Evolutionary conservation across 2,113 vertebrate genomes (phyloP).

Genomic region (Spea multiplicata): DNA sequence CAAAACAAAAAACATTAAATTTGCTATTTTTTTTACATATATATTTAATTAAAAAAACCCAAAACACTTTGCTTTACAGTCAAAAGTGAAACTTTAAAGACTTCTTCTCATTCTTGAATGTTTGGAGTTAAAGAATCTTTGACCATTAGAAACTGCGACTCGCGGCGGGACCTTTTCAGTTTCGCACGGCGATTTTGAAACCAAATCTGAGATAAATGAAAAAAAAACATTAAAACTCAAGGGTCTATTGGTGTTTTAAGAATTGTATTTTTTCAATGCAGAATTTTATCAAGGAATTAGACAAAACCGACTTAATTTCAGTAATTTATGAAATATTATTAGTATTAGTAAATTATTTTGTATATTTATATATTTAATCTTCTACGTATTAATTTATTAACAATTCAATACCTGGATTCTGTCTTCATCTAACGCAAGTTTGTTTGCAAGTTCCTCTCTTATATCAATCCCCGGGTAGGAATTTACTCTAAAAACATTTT

Average conservation of each 20-base stretch:
- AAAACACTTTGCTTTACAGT: constrained; percentile 43
- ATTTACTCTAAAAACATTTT: constrained; percentile 87
- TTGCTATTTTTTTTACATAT: constrained; percentile 17
- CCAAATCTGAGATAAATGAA: constrained; percentile 83
- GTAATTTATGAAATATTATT: no score
- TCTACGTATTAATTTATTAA: background rate
- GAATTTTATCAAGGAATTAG: no score
- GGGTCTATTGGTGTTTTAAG: no score
- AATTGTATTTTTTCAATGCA: no score
- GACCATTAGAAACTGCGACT: constrained; percentile 79
- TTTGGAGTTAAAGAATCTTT: constrained; percentile 70
- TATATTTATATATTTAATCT: background rate
- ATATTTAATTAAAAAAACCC: constrained; percentile 46
- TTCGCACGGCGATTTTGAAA: constrained; percentile 96
- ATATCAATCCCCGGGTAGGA: constrained; percentile 92
- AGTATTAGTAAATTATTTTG: background rate
- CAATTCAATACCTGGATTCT: constrained; percentile 80
- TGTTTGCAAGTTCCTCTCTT: constrained; percentile 84
- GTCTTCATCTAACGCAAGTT: constrained; percentile 87
- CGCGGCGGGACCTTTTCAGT: constrained; percentile 82
- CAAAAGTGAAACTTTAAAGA: constrained; percentile 37
- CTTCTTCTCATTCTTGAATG: constrained; percentile 63
- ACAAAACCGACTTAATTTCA: no score
- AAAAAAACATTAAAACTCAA: background rate
- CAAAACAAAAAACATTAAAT: background rate